Base-by-base conservation (phyloP, 2,797 vertebrate genomes). In the Acipenser transmontanus region DNA sequence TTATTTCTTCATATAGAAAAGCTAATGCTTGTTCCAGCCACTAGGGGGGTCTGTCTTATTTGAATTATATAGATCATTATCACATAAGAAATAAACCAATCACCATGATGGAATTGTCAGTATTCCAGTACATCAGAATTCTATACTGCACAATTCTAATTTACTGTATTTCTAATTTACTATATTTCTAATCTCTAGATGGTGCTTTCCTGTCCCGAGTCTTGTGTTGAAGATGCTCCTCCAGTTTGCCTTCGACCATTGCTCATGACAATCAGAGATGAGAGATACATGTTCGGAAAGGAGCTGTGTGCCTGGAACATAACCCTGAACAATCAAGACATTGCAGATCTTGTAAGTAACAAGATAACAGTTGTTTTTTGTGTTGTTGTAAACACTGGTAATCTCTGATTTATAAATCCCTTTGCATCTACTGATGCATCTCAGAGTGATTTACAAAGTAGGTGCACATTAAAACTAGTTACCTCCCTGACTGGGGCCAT, bases 281-380 rank as follows among this genome's bases (percentile, higher is more conserved):
- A 81, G 63, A 20, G 69, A 4, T 87, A 86, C 70, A 78, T 7
- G 6, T 52, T 70, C 47, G 78, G 72, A 47, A 82, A 73, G 14
- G 78, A 83, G 50, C 48, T 88, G n/a, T 80, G 76, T 54, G 6
- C 86, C 63, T 84, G 81, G 81, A 75, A 79, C 52, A 67, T 84
- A 63, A 68, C 63, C 2, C 74, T 84, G 63, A 81, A 63, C 64
- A 80, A 81, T 47, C 73, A 74, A n/a, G 77, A 85, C 71, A 63
- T 80, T 1, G 75, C 77, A 71, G 80, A 80, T 14, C 75, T 80
- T 11, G 76, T 88, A 73, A 80, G 80, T 84, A 59, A n/a, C 8
- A 61, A n/a, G 6, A 10, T 34, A 34, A 17, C 17, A 34, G 34
- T 34, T 34, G 34, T 34, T 34, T 34, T 34, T 34, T 10, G 12